phyloP scores from a whole-genome alignment of 1,140 invertebrate genomes.

The Maconellicoccus hirsutus region DNA sequence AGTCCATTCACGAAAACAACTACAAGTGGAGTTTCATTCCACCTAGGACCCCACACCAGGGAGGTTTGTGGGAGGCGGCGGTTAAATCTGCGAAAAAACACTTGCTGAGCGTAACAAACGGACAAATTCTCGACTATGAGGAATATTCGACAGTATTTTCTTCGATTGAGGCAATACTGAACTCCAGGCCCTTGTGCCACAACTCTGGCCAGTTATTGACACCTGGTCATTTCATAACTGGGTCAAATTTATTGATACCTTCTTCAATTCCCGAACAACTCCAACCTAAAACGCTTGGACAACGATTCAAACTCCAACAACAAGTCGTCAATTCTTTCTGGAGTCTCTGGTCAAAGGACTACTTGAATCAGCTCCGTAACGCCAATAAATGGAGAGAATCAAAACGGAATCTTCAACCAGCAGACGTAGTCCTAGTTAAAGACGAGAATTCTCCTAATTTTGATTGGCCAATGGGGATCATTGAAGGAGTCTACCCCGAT shows the following conservation, averaged over 20 bases:
- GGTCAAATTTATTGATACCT: conserved; percentile 23
- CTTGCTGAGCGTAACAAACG: conserved; percentile 27
- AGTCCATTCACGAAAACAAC: neutral
- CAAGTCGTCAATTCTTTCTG: conserved; percentile 29
- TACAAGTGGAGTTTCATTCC: conserved; percentile 13
- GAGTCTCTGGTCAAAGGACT: conserved; percentile 31
- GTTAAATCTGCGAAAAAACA: conserved; percentile 29
- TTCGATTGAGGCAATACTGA: conserved; percentile 32
- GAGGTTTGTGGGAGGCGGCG: conserved; percentile 31
- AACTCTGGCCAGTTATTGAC: conserved; percentile 31
- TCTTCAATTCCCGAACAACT: conserved; percentile 19
- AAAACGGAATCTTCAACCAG: conserved; percentile 24
- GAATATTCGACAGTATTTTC: conserved; percentile 32
- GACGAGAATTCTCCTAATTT: conserved; percentile 24
- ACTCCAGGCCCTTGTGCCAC: conserved; percentile 31
- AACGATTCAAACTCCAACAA: conserved; percentile 27
- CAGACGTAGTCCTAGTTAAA: conserved; percentile 29
- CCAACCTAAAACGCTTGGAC: conserved; percentile 25
- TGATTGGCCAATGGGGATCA: conserved; percentile 30
- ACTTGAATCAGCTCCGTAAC: conserved; percentile 30
- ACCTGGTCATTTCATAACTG: conserved; percentile 32
- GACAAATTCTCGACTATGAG: conserved; percentile 30
- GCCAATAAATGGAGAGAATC: conserved; percentile 30
- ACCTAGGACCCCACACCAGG: neutral
- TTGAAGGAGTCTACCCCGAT: conserved; percentile 29